Percentiles rank a stretch among this genome's conserved stretches.
Evolutionary conservation across 2,113 vertebrate species (phyloP).

Genomic region (Prietella phreatophila): DNA sequence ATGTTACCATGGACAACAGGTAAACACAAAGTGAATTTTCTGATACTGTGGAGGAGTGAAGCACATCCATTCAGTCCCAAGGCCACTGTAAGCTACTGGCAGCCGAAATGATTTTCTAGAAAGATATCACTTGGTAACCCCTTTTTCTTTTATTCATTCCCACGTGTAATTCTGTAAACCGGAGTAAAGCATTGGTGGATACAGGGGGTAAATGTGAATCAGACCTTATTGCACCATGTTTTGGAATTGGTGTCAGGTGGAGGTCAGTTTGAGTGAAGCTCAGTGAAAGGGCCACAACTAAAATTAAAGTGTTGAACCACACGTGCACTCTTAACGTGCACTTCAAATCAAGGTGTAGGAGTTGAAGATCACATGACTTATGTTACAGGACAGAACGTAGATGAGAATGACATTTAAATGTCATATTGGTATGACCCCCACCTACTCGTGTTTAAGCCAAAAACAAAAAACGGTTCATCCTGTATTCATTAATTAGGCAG

Average conservation of each 20-base stretch:
- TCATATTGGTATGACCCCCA: constrained; percentile 2
- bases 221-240: constrained; percentile 39
- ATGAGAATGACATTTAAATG: constrained; percentile 29
- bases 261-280: constrained; percentile 15
- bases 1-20: constrained; percentile 42
- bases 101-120: background rate
- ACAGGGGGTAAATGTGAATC: background rate
- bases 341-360: constrained; percentile 4
- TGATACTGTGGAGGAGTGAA: constrained; percentile 26
- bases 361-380: background rate
- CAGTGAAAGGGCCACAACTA: constrained; percentile 8
- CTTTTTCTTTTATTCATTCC: constrained; percentile 28
- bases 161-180: constrained; percentile 34
- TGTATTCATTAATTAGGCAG: background rate
- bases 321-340: background rate
- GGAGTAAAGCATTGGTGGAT: background rate
- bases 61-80: constrained; percentile 35
- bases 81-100: constrained; percentile 26
- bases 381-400: background rate
- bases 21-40: constrained; percentile 25
- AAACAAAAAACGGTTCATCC: too few species aligned
- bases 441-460: background rate
- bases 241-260: constrained; percentile 30
- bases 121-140: constrained; percentile 44
- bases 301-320: constrained; percentile 21